phyloP scores from a whole-genome alignment of 2,113 vertebrate species.

The crab-eating macaque (Macaca fascicularis) region DNA sequence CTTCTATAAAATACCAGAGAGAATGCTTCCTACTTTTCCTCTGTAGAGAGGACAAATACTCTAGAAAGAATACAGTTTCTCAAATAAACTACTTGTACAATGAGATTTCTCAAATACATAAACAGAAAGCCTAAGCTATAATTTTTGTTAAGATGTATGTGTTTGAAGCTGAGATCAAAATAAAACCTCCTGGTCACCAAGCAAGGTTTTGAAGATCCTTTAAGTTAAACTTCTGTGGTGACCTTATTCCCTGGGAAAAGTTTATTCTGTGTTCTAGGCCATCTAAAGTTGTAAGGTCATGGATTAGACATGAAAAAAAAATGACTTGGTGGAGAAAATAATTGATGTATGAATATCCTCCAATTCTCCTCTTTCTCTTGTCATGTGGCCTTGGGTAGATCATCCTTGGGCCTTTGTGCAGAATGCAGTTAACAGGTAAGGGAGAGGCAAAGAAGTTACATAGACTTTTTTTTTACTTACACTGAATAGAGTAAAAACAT shows the following conservation, averaged over 20 bases:
- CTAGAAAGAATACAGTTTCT: slow-evolving; percentile 28
- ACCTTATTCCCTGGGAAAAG: not conserved
- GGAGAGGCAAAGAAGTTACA: not conserved
- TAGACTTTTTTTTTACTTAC: not conserved
- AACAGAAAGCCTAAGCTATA: not conserved
- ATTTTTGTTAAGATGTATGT: slow-evolving; percentile 51
- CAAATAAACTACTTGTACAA: slow-evolving; percentile 25
- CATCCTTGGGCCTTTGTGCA: not conserved
- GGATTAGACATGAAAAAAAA: not conserved
- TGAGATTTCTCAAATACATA: slow-evolving; percentile 33
- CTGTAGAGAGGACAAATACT: slow-evolving; percentile 36
- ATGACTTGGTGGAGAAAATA: not conserved
- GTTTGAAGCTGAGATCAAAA: slow-evolving; percentile 20
- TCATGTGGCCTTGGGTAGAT: not conserved
- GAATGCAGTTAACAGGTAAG: not conserved
- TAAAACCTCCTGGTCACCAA: not conserved
- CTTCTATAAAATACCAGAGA: slow-evolving; percentile 39
- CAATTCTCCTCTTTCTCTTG: not conserved
- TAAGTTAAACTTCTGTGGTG: not conserved
- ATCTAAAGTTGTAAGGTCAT: not conserved
- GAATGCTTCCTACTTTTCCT: slow-evolving; percentile 33
- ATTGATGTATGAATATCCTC: not conserved
- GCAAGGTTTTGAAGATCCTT: not conserved
- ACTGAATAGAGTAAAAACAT: not conserved
- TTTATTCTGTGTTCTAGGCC: not conserved